phyloP scores from a whole-genome alignment of 2,888 invertebrate species.

The Volucella inanis region DNA sequence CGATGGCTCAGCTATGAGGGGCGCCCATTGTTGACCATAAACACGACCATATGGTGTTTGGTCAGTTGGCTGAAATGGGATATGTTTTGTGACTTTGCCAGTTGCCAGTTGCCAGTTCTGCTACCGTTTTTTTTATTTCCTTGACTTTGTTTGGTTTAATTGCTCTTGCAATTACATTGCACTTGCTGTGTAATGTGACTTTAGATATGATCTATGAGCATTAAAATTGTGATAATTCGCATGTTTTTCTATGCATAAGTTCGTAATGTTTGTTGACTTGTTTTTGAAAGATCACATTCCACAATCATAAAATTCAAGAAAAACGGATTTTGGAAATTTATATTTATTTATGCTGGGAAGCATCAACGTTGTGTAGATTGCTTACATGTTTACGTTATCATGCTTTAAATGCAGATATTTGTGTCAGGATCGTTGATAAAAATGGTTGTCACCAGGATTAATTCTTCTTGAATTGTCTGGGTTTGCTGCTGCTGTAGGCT shows the following conservation, averaged over 20 bases:
- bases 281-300: background rate
- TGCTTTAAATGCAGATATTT: too few species aligned
- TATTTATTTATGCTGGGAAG: too few species aligned
- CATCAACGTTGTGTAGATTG: too few species aligned
- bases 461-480: too few species aligned
- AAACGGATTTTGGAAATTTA: too few species aligned
- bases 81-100: constrained; percentile 7
- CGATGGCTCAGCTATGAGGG: constrained; percentile 67
- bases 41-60: constrained; percentile 75
- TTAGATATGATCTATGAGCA: constrained; percentile 62
- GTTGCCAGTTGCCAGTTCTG: background rate
- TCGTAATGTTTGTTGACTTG: background rate
- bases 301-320: background rate
- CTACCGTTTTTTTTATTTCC: constrained; percentile 9
- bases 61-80: constrained; percentile 37
- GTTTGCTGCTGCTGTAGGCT: too few species aligned
- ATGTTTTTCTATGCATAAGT: background rate
- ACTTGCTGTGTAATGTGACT: constrained; percentile 61
- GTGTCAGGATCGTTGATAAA: too few species aligned
- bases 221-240: constrained; percentile 34
- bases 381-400: too few species aligned
- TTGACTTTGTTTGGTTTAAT: constrained; percentile 60
- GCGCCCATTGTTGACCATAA: constrained; percentile 78
- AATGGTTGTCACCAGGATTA: too few species aligned
- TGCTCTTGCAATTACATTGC: constrained; percentile 72